Evolutionary conservation across 1,140 invertebrate genomes (phyloP), one percentile per base, ranked within the genome.

Genomic region (Scaptomyza pallida): DNA sequence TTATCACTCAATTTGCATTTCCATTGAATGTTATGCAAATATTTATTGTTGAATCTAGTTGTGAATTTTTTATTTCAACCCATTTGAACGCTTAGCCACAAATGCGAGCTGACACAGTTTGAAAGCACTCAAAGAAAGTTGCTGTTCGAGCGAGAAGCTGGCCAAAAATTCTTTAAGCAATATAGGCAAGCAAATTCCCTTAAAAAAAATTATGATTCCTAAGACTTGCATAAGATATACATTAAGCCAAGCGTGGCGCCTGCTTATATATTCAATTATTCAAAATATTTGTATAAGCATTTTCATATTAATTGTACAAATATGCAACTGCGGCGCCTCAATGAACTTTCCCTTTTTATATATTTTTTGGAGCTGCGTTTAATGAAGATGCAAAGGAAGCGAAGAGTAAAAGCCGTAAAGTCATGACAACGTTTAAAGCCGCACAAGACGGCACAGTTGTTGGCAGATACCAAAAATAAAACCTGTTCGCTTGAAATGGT

Each of bases 341-440:
- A 81, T 86, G 82, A 78, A 86, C 81, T 86, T 86, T 86, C 81
- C 81, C 81, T 86, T 86, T 83, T 85, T 51, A 15, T 43, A 15
- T 48, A n/a, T 30, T 61, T 41, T 48, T 54, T 64, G 60, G 59
- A 60, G 44, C 45, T 68, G 56, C 50, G 63, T 82, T 85, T 72
- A 85, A 85, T 81, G 81, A 85, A 85, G 81, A 85, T 86, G 77
- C 81, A 74, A 85, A 85, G 77, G 81, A 81, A 61, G 64, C 45
- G 45, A 12, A 64, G 80, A 83, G 79, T 65, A 70, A 79, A 72
- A 83, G 80, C 62, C 75, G 62, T 61, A 69, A 61, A 72, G 55
- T 55, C 64, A 85, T 86, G 81, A 80, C 77, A 86, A 54, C 81
- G 69, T 71, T 85, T 86, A 85, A 48, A 57, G 54, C 44, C 40